Percentiles rank a stretch among this genome's conserved stretches.
Evolutionary conservation across 1,140 invertebrate genomes (phyloP).

Genomic region (Lasaia peninsularis): DNA sequence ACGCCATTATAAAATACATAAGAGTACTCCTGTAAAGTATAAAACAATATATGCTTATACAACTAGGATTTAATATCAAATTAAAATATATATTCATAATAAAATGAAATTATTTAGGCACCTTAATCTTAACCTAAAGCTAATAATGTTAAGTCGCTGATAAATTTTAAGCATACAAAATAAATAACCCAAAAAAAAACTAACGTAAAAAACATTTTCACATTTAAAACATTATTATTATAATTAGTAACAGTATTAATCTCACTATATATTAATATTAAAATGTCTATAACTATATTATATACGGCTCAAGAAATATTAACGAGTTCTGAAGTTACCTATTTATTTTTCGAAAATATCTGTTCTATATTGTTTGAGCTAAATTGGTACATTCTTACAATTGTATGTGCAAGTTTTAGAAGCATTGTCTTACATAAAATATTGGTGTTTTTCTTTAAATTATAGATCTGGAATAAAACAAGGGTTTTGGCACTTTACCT

Average conservation of each 20-base stretch:
- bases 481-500: constrained; percentile 5
- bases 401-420: constrained; percentile 6
- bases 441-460: background rate
- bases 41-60: background rate
- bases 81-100: constrained; percentile 20
- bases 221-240: constrained; percentile 18
- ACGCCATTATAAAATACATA: background rate
- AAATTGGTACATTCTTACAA: constrained; percentile 30
- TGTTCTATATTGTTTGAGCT: constrained; percentile 32
- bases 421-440: background rate
- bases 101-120: constrained; percentile 29
- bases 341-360: constrained; percentile 30
- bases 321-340: constrained; percentile 25
- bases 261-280: constrained; percentile 25
- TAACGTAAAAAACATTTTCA: background rate
- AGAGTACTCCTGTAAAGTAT: background rate
- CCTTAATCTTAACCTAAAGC: constrained; percentile 30
- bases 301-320: constrained; percentile 33
- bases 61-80: constrained; percentile 1
- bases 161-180: constrained; percentile 9
- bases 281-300: constrained; percentile 24
- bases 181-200: background rate
- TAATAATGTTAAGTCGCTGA: constrained; percentile 4
- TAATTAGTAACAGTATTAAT: constrained; percentile 24
- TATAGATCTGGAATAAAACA: background rate